These are phyloP conservation scores for Masnerella sp. DNA, from an alignment of 2,888 invertebrate species.

Conservation along the genomic window DNA sequence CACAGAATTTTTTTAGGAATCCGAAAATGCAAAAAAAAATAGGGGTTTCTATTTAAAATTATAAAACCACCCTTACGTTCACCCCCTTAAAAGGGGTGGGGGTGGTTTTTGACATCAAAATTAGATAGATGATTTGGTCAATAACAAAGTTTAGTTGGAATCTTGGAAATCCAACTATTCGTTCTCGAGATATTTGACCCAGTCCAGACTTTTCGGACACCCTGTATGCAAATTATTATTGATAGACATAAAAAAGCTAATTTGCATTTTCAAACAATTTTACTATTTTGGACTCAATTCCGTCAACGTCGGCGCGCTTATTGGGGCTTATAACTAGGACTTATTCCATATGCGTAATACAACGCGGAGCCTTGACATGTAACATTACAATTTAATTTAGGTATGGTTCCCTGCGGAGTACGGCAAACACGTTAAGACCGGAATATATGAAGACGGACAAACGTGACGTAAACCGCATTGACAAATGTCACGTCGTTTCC, in stretches of 20 bases:
- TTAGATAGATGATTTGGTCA: too few relatives aligned
- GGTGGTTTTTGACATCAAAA: too few relatives aligned
- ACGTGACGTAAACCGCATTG: slow-evolving; percentile 39
- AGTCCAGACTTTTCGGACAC: background rate
- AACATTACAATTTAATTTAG: slow-evolving; percentile 41
- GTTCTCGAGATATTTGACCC: background rate
- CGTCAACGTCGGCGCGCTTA: slow-evolving; percentile 3
- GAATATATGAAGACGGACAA: slow-evolving; percentile 37
- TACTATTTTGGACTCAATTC: background rate
- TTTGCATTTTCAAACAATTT: background rate
- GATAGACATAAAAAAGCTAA: background rate
- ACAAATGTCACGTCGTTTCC: slow-evolving; percentile 7
- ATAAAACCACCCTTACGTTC: too few relatives aligned
- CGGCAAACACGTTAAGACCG: slow-evolving; percentile 26
- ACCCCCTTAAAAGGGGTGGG: too few relatives aligned
- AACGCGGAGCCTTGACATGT: slow-evolving; percentile 38
- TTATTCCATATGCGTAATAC: slow-evolving; percentile 33
- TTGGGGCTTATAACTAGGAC: slow-evolving; percentile 25
- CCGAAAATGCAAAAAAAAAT: too few relatives aligned
- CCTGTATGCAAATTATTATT: background rate
- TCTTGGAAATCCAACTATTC: background rate
- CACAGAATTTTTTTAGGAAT: too few relatives aligned
- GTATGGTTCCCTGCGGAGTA: slow-evolving; percentile 28
- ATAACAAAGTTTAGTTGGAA: too few relatives aligned
- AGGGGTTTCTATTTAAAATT: too few relatives aligned